Evolutionary conservation across 1,140 invertebrate species (phyloP).

Genomic region (Spodoptera litura): DNA sequence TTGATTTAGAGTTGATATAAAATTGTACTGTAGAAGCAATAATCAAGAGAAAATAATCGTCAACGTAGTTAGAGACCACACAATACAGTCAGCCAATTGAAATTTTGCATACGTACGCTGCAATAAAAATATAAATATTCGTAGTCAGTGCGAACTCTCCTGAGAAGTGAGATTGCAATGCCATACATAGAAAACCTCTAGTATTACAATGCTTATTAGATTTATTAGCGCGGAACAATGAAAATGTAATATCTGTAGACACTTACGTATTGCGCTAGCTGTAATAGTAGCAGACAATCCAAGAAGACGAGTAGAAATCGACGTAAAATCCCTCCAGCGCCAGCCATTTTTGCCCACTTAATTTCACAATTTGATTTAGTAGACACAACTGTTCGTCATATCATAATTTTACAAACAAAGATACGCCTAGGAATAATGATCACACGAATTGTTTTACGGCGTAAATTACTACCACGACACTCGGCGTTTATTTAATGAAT

Average conservation of each 20-base stretch:
- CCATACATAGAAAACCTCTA: not conserved
- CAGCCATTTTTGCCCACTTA: conserved; percentile 49
- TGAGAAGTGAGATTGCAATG: not conserved
- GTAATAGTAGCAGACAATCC: conserved; percentile 49
- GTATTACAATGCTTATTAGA: conserved; percentile 12
- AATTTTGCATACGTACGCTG: not conserved
- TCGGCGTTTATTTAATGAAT: conserved; percentile 34
- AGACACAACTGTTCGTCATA: conserved; percentile 65
- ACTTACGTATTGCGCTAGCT: conserved; percentile 54
- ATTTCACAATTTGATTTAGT: conserved; percentile 34
- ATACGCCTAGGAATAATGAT: conserved; percentile 27
- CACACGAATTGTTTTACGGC: conserved; percentile 49
- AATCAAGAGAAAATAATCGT: no score
- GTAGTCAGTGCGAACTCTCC: not conserved
- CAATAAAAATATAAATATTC: not conserved
- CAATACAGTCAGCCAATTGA: not conserved
- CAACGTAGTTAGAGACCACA: no score
- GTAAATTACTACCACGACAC: conserved; percentile 50
- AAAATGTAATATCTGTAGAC: conserved; percentile 31
- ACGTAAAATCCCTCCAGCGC: conserved; percentile 40
- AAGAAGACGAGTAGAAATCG: conserved; percentile 50
- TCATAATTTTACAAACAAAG: conserved; percentile 63
- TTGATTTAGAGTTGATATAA: no score
- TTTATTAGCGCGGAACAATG: conserved; percentile 46
- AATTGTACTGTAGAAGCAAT: no score